phyloP scores from a whole-genome alignment of 92 coral and sea anemone species.

The Blastomussa wellsi region DNA sequence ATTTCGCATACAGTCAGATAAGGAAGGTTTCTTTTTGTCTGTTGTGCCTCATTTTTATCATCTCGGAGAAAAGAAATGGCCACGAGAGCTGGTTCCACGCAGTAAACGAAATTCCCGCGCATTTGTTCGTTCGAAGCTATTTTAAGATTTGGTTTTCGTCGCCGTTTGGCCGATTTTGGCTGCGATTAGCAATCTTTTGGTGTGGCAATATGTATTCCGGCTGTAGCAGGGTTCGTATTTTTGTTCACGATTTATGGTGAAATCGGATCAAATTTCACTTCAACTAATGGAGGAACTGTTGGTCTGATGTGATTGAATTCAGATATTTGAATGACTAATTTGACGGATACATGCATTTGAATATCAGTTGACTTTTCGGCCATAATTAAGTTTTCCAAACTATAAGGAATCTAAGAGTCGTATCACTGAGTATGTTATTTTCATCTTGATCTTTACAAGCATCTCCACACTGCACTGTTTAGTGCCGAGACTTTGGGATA shows the following conservation, averaged over 20 bases:
- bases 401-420: not conserved
- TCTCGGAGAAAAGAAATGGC: not conserved
- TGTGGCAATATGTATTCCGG: not conserved
- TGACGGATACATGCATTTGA: not conserved
- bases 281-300: not conserved
- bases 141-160: conserved; percentile 17
- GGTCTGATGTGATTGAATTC: not conserved
- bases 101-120: conserved; percentile 51
- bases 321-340: not conserved
- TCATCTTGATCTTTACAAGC: not conserved
- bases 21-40: not conserved
- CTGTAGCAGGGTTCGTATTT: not conserved
- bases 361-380: not conserved
- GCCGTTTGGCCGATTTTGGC: not conserved
- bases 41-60: not conserved
- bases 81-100: conserved; percentile 22
- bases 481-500: not conserved
- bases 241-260: not conserved
- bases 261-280: conserved; percentile 15
- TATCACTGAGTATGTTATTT: not conserved
- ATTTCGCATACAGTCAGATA: not conserved
- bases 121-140: conserved; percentile 34
- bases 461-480: not conserved
- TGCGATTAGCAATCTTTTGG: not conserved
- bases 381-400: not conserved